Evolutionary conservation across 2,888 invertebrate species (phyloP).

Genomic region (Drosophila mettleri): DNA sequence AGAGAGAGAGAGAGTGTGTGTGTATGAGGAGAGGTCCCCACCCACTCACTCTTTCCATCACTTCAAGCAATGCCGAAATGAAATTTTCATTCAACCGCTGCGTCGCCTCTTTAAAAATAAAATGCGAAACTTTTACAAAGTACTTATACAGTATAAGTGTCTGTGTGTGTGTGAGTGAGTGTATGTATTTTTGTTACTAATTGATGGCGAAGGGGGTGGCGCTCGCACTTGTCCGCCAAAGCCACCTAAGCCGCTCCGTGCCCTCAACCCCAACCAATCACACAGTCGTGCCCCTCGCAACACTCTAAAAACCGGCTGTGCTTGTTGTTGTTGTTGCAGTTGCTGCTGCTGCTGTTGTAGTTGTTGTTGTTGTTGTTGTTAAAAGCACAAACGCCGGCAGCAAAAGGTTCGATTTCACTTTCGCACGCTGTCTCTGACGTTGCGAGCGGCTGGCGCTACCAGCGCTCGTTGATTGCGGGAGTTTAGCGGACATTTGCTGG

Average conservation of each 20-base stretch:
- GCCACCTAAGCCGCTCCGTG: constrained; percentile 21
- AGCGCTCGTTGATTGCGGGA: background rate
- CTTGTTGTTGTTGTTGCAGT: constrained; percentile 33
- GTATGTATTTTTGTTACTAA: constrained; percentile 65
- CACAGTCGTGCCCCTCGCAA: constrained; percentile 52
- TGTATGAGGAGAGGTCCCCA: background rate
- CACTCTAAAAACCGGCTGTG: constrained; percentile 68
- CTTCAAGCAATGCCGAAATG: constrained; percentile 45
- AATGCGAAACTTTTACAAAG: constrained; percentile 76
- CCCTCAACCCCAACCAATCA: background rate
- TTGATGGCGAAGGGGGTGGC: constrained; percentile 29
- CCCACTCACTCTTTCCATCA: constrained; percentile 2
- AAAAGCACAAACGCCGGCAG: constrained; percentile 77
- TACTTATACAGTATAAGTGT: constrained; percentile 5
- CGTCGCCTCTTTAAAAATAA: constrained; percentile 64
- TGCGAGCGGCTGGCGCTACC: constrained; percentile 57
- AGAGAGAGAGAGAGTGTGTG: background rate
- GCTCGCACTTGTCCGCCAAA: constrained; percentile 58
- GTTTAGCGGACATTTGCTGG: constrained; percentile 1
- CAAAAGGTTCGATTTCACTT: constrained; percentile 81
- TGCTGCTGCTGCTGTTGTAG: constrained; percentile 16
- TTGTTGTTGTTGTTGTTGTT: constrained; percentile 45
- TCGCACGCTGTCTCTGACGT: constrained; percentile 77
- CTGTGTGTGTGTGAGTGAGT: constrained; percentile 25
- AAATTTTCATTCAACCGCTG: constrained; percentile 69